A percentile compares a stretch with the other conserved stretches of the same genome.
Evolutionary conservation across 1,140 invertebrate species (phyloP).

Genomic region (Phocides pigmalion): DNA sequence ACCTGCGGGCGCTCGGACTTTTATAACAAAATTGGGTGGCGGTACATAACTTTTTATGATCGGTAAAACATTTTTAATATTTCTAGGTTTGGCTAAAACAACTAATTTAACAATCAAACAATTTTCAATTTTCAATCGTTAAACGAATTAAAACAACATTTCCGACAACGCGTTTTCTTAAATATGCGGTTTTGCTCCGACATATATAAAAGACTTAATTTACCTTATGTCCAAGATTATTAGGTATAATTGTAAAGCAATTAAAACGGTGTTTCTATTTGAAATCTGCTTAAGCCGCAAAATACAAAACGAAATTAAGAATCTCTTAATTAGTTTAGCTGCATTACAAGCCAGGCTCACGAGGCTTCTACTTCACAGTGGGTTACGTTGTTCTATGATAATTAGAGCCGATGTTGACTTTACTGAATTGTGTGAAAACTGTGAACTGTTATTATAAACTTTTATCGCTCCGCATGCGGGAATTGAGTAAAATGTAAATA

Average conservation of each 20-base stretch:
- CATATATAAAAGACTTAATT: too few relatives aligned
- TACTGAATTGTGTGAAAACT: background rate
- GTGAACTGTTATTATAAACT: slow-evolving; percentile 5
- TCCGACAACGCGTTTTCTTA: too few relatives aligned
- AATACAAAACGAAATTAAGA: slow-evolving; percentile 1
- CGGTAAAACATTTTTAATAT: too few relatives aligned
- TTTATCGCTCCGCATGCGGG: background rate
- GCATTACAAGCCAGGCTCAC: background rate
- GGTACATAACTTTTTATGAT: too few relatives aligned
- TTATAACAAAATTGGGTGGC: too few relatives aligned
- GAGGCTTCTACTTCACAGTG: background rate
- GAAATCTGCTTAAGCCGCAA: background rate
- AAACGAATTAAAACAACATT: too few relatives aligned
- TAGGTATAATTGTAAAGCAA: background rate
- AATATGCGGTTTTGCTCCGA: too few relatives aligned
- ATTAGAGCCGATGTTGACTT: background rate
- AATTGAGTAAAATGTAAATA: background rate
- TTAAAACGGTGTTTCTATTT: background rate
- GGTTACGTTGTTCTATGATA: slow-evolving; percentile 7
- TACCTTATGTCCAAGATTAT: background rate
- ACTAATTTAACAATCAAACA: too few relatives aligned
- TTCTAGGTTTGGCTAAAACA: too few relatives aligned
- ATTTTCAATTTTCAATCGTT: too few relatives aligned
- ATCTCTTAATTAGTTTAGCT: slow-evolving; percentile 7
- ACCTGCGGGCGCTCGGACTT: too few relatives aligned